A percentile compares a stretch with the other conserved stretches of the same genome.
These are phyloP conservation scores for Cotesia glomerata DNA, from an alignment of 1,140 invertebrate species.

Conservation along the genomic window DNA sequence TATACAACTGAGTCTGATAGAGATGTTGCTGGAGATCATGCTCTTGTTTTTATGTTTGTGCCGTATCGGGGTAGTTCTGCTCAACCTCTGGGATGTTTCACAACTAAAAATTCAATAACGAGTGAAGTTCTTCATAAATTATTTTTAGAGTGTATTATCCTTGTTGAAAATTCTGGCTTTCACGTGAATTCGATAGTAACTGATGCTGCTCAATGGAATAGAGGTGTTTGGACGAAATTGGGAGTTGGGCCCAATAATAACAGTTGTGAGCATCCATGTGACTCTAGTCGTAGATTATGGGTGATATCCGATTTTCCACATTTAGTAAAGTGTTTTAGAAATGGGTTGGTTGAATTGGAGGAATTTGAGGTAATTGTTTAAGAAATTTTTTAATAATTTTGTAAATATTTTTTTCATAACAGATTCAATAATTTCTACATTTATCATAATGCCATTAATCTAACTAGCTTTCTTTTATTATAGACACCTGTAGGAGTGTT, in stretches of 20 bases:
- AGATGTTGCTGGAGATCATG: conserved; percentile 28
- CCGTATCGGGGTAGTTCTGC: conserved; percentile 31
- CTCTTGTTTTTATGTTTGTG: conserved; percentile 34
- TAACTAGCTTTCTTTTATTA: not conserved
- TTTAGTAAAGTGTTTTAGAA: conserved; percentile 26
- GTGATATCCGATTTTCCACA: conserved; percentile 31
- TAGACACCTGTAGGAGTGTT: not conserved
- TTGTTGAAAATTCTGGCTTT: conserved; percentile 27
- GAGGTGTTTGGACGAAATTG: conserved; percentile 27
- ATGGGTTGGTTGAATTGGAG: conserved; percentile 3
- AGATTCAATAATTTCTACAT: not conserved
- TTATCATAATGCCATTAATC: not conserved
- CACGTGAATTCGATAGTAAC: conserved; percentile 24
- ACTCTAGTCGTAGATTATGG: conserved; percentile 18
- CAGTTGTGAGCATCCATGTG: conserved; percentile 21
- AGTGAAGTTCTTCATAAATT: conserved; percentile 33
- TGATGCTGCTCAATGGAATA: conserved; percentile 32
- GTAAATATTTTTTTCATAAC: not conserved
- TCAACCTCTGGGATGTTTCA: conserved; percentile 27
- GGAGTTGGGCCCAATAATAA: conserved; percentile 23
- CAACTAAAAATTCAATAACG: conserved; percentile 22
- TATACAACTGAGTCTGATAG: conserved; percentile 20
- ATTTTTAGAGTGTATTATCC: conserved; percentile 38
- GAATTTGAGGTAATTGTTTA: conserved; percentile 10
- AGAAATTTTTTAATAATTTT: not conserved